Percentiles rank a stretch among this genome's conserved stretches.
These are phyloP conservation scores for Pristis pectinata DNA, from an alignment of 2,797 vertebrate species.

Conservation along the genomic window DNA sequence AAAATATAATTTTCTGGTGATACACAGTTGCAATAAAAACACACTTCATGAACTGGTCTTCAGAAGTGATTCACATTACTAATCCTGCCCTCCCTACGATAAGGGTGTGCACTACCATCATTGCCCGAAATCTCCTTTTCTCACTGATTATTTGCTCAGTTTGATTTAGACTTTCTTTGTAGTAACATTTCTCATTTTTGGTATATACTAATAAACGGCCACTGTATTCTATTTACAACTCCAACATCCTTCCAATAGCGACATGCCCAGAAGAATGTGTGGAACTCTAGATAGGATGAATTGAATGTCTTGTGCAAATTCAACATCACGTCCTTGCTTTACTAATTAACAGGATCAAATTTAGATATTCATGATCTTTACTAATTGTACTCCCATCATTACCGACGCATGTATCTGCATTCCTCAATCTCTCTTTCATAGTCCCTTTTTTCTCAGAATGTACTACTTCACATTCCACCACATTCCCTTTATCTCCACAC, in stretches of 20 bases:
- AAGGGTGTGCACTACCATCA: too few species aligned
- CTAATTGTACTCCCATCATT: background rate
- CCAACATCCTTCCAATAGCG: background rate
- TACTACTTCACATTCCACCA: constrained; percentile 21
- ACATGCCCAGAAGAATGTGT: background rate
- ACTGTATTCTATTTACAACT: background rate
- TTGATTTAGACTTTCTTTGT: background rate
- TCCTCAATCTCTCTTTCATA: background rate
- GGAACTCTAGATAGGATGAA: background rate
- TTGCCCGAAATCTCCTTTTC: background rate
- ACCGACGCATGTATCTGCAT: background rate
- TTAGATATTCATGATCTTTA: background rate
- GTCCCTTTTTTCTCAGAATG: background rate
- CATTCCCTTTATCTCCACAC: background rate
- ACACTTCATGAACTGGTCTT: too few species aligned
- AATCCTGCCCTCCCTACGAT: too few species aligned
- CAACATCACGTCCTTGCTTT: background rate
- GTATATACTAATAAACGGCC: background rate
- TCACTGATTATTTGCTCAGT: background rate
- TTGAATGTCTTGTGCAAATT: background rate
- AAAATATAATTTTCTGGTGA: too few species aligned
- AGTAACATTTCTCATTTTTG: background rate
- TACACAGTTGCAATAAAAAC: too few species aligned
- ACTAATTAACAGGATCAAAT: background rate
- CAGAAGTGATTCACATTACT: too few species aligned